These are phyloP conservation scores for Adelphocoris suturalis DNA, from an alignment of 2,888 invertebrate genomes.

Conservation along the genomic window DNA sequence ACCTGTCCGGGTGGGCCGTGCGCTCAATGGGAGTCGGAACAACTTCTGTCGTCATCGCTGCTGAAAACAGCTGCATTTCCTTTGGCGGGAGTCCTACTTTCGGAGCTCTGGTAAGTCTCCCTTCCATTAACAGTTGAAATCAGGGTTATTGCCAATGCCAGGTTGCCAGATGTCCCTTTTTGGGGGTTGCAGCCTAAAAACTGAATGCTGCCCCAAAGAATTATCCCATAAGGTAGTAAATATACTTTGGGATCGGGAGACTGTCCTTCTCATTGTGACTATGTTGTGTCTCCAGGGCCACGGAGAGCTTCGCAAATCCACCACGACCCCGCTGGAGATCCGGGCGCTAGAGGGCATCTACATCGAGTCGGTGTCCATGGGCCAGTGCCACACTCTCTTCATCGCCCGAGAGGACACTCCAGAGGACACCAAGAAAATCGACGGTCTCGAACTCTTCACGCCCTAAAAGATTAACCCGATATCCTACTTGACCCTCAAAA, in stretches of 20 bases:
- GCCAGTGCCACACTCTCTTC: constrained; percentile 90
- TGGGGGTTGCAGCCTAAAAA: too few species aligned
- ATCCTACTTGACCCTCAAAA: background rate
- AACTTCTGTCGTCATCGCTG: constrained; percentile 91
- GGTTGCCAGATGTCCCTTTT: too few species aligned
- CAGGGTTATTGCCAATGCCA: background rate
- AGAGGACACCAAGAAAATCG: constrained; percentile 83
- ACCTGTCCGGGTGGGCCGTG: constrained; percentile 95
- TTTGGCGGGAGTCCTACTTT: constrained; percentile 97
- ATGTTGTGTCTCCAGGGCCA: constrained; percentile 83
- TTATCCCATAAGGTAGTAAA: too few species aligned
- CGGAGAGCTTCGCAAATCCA: constrained; percentile 93
- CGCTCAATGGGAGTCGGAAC: constrained; percentile 90
- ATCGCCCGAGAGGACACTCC: constrained; percentile 84
- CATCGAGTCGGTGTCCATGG: constrained; percentile 86
- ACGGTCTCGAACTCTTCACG: constrained; percentile 79
- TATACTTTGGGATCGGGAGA: too few species aligned
- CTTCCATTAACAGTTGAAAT: background rate
- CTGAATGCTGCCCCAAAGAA: too few species aligned
- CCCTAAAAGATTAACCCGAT: background rate
- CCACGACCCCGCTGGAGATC: constrained; percentile 93
- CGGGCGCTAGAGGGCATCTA: constrained; percentile 80
- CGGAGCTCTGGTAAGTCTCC: constrained; percentile 88
- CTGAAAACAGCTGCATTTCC: constrained; percentile 93
- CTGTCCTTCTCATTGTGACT: too few species aligned